Percentiles rank a stretch among this genome's conserved stretches.
phyloP scores from a whole-genome alignment of 1,140 invertebrate species.

The Rhopalosiphum maidis region DNA sequence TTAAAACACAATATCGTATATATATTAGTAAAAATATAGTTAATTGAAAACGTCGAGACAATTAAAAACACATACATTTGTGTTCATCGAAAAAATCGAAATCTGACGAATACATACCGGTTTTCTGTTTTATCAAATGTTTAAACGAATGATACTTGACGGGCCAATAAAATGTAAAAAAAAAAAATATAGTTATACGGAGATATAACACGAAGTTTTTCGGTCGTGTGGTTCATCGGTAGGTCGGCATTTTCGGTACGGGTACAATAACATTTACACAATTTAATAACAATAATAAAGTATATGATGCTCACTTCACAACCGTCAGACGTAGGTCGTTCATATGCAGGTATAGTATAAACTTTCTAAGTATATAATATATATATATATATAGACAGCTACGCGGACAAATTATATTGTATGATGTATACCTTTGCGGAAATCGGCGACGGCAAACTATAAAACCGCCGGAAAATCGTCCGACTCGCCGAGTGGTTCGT shows the following conservation, averaged over 20 bases:
- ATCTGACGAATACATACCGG: too few relatives aligned
- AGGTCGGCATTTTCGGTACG: neutral
- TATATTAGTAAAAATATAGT: too few relatives aligned
- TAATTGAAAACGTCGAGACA: too few relatives aligned
- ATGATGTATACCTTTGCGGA: too few relatives aligned
- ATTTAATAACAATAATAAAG: constrained; percentile 2
- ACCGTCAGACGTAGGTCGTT: neutral
- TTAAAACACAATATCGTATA: too few relatives aligned
- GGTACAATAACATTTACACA: neutral
- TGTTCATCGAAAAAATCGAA: too few relatives aligned
- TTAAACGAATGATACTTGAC: neutral
- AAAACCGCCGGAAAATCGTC: neutral
- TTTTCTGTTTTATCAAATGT: neutral
- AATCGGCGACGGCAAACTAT: neutral
- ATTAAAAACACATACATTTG: too few relatives aligned
- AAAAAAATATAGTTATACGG: neutral
- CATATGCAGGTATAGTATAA: neutral
- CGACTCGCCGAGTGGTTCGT: too few relatives aligned
- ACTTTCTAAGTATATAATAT: neutral
- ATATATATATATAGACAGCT: neutral
- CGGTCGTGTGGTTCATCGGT: too few relatives aligned
- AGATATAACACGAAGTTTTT: neutral
- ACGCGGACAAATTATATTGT: neutral
- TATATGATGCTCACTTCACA: neutral
- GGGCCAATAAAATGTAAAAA: neutral